Evolutionary conservation across 1,140 invertebrate genomes (phyloP).

Genomic region (Drosophila sp.): DNA sequence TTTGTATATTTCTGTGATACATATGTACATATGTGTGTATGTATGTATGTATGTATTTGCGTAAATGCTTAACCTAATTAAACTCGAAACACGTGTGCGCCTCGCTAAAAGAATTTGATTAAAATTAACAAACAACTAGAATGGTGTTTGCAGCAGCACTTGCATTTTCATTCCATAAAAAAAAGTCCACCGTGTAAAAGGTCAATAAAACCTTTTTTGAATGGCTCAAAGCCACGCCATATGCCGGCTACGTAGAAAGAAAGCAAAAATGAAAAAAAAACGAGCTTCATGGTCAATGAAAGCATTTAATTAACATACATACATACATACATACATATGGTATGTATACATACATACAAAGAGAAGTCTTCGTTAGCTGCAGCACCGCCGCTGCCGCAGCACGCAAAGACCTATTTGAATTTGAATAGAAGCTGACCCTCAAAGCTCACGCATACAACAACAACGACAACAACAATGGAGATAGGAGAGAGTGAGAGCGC

Average conservation of each 20-base stretch:
- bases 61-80: conserved; percentile 57
- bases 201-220: conserved; percentile 17
- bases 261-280: conserved; percentile 2
- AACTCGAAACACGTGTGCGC: conserved; percentile 58
- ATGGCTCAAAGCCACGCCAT: conserved; percentile 37
- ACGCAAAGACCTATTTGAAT: conserved; percentile 65
- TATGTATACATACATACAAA: neutral
- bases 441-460: conserved; percentile 14
- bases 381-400: conserved; percentile 28
- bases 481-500: conserved; percentile 29
- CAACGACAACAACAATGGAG: conserved; percentile 30
- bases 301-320: conserved; percentile 68
- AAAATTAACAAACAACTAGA: conserved; percentile 16
- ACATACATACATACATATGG: conserved; percentile 10
- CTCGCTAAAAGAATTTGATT: conserved; percentile 3
- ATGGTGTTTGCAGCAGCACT: neutral
- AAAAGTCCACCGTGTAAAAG: conserved; percentile 8
- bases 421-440: conserved; percentile 51
- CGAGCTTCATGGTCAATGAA: conserved; percentile 75
- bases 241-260: conserved; percentile 29
- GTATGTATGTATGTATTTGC: conserved; percentile 20
- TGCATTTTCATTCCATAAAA: conserved; percentile 14
- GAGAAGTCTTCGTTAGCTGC: neutral
- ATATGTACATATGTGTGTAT: neutral
- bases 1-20: too few relatives aligned